Conservation (phyloP, 2,113 vertebrate genomes). For the Cisticola juncidis region DNA sequence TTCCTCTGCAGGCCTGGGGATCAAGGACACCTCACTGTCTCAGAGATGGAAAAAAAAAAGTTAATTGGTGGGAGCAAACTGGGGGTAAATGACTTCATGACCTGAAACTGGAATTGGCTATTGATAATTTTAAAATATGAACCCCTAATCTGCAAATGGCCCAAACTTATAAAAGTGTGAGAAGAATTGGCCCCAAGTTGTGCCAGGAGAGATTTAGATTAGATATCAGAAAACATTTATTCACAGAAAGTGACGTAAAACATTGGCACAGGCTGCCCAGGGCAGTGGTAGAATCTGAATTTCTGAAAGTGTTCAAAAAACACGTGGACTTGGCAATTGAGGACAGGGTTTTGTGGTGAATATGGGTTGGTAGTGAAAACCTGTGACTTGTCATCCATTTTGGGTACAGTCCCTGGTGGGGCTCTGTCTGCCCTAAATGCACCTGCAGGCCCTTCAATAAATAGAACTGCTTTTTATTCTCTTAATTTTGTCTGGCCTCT, state of each 20-base stretch:
- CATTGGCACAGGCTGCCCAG: too few species aligned
- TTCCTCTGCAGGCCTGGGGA: not conserved
- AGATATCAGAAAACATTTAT: too few species aligned
- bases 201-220: too few species aligned
- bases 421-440: rapidly evolving
- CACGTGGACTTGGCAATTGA: too few species aligned
- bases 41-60: not conserved
- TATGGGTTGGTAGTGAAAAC: too few species aligned
- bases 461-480: rapidly evolving
- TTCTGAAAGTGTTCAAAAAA: too few species aligned
- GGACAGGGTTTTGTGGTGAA: too few species aligned
- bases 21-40: not conserved
- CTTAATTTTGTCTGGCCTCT: not conserved
- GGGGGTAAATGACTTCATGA: not conserved
- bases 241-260: too few species aligned
- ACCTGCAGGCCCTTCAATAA: not conserved
- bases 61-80: not conserved
- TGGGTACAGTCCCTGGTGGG: not conserved
- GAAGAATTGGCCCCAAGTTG: too few species aligned
- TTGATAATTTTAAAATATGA: too few species aligned
- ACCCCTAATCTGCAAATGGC: rapidly evolving
- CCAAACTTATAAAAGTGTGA: not conserved
- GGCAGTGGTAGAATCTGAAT: too few species aligned
- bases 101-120: not conserved
- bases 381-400: rapidly evolving